Conservation (phyloP, 2,113 vertebrate genomes). For the Lota lota region DNA sequence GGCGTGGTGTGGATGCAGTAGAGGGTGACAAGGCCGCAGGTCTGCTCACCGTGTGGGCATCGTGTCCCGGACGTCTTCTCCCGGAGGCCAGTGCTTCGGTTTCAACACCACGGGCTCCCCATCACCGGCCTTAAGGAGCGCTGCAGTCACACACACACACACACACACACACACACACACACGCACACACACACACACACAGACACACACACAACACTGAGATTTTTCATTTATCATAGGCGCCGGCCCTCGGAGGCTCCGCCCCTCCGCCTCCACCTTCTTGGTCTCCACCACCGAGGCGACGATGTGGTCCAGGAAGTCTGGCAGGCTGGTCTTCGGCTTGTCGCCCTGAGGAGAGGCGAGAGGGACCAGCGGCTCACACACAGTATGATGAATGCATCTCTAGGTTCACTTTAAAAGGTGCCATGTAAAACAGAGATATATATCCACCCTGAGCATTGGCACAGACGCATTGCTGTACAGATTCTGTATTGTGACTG, state of each 20-base stretch:
- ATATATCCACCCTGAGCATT: too few species aligned
- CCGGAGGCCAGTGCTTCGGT: constrained; percentile 98
- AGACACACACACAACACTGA: too few species aligned
- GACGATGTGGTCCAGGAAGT: constrained; percentile 98
- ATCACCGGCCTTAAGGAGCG: constrained; percentile 85
- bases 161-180: background rate
- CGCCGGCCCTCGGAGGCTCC: constrained; percentile 78
- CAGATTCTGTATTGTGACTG: too few species aligned
- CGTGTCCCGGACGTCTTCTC: constrained; percentile 98
- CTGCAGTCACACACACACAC: constrained; percentile 64
- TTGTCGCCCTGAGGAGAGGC: constrained; percentile 78
- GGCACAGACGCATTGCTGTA: too few species aligned
- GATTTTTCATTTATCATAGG: too few species aligned
- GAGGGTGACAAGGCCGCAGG: too few species aligned
- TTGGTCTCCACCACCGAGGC: constrained; percentile 99
- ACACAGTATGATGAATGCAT: too few species aligned
- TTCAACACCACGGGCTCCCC: constrained; percentile 97
- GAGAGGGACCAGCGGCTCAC: background rate
- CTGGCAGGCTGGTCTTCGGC: constrained; percentile 90
- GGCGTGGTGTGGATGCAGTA: too few species aligned
- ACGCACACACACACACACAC: too few species aligned
- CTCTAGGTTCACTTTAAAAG: too few species aligned
- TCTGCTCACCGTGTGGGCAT: constrained; percentile 87
- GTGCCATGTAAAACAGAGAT: too few species aligned
- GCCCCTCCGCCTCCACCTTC: constrained; percentile 85